These are phyloP conservation scores for Caenorhabditis sp. DNA, from an alignment of 2,888 invertebrate species.

Conservation along the genomic window DNA sequence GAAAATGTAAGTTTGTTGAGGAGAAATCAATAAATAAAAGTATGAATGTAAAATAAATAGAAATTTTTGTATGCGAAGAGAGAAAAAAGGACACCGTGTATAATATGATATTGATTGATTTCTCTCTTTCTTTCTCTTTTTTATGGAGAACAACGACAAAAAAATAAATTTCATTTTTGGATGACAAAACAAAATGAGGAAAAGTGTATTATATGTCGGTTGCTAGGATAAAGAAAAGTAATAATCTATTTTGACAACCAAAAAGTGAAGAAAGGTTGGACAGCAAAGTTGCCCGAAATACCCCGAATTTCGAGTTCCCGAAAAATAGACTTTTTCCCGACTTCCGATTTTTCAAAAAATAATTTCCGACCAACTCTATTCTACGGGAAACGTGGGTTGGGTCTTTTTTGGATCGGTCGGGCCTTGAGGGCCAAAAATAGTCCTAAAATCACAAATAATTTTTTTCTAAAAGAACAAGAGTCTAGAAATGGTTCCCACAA, in stretches of 20 bases:
- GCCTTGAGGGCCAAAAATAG: no score
- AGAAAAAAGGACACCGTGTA: constrained; percentile 6
- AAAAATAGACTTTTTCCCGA: no score
- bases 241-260: background rate
- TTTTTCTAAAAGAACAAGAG: no score
- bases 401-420: no score
- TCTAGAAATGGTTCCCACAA: no score
- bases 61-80: constrained; percentile 3
- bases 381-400: no score
- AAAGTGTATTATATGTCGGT: background rate
- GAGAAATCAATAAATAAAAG: background rate
- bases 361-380: no score
- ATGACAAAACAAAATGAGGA: background rate
- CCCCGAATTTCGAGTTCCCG: no score
- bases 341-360: no score
- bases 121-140: background rate
- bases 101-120: constrained; percentile 6
- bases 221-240: background rate
- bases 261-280: background rate
- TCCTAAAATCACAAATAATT: no score
- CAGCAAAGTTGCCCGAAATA: no score
- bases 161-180: background rate
- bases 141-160: background rate
- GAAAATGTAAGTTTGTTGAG: background rate
- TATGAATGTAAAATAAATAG: background rate